A percentile compares a stretch with the other conserved stretches of the same genome.
Conservation (phyloP, 2,113 vertebrate genomes). For the Monarcha castaneiventris region DNA sequence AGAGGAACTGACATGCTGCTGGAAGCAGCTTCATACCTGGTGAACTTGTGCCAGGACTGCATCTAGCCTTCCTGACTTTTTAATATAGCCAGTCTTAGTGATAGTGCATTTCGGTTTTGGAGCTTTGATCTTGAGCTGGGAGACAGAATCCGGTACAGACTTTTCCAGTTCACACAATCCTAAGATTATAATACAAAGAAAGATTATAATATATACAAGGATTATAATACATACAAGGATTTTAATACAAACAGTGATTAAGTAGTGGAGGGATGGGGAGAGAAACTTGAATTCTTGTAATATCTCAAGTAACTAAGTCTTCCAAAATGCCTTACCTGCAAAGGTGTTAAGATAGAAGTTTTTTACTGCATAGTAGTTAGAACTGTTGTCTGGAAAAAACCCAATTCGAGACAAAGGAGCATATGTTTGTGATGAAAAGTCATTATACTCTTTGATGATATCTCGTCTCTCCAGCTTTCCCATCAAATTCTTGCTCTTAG, state of each 20-base stretch:
- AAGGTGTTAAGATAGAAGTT: constrained; percentile 81
- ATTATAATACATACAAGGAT: neutral
- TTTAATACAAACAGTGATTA: neutral
- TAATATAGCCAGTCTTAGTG: constrained; percentile 71
- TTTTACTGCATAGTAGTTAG: constrained; percentile 63
- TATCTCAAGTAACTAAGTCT: constrained; percentile 7
- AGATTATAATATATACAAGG: neutral
- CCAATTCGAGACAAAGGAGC: constrained; percentile 72
- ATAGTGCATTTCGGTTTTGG: constrained; percentile 62
- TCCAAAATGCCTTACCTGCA: constrained; percentile 74
- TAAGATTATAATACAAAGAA: constrained; percentile 27
- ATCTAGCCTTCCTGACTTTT: constrained; percentile 66
- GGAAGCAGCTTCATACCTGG: constrained; percentile 73
- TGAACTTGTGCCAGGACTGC: constrained; percentile 76
- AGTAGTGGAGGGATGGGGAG: neutral
- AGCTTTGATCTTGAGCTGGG: constrained; percentile 59
- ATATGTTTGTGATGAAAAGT: constrained; percentile 74
- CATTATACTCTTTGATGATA: constrained; percentile 74
- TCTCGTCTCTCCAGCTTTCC: constrained; percentile 75
- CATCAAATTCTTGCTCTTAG: constrained; percentile 75
- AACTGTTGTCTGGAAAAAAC: constrained; percentile 71
- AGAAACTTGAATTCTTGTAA: neutral
- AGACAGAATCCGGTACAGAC: constrained; percentile 70
- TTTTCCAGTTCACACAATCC: constrained; percentile 83
- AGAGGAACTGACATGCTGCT: neutral